phyloP scores from a whole-genome alignment of 2,113 vertebrate genomes.

The Bubo blakistoni region DNA sequence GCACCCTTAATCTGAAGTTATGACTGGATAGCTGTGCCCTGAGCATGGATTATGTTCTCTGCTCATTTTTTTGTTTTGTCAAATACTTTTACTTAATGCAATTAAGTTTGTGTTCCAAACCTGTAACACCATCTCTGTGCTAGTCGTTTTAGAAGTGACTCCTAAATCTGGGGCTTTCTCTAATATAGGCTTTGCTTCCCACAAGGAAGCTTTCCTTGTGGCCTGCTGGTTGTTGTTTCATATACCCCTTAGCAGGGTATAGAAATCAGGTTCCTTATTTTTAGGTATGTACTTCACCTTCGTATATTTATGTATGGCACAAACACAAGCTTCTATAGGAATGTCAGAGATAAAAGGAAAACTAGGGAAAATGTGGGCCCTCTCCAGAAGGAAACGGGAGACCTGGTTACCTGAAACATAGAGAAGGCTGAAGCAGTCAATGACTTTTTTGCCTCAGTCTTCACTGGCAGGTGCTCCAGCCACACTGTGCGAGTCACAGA shows the following conservation, averaged over 20 bases:
- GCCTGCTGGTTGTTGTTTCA: not conserved
- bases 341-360: not conserved
- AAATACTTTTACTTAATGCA: not conserved
- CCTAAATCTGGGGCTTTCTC: not conserved
- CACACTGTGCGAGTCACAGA: not conserved
- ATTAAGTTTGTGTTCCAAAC: not conserved
- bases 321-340: not conserved
- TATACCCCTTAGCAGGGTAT: not conserved
- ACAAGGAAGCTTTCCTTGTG: not conserved
- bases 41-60: not conserved
- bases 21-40: not conserved
- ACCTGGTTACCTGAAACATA: not conserved
- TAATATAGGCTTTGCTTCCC: not conserved
- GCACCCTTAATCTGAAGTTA: not conserved
- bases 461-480: not conserved
- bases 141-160: not conserved
- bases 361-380: not conserved
- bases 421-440: not conserved
- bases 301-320: not conserved
- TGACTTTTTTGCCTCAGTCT: not conserved
- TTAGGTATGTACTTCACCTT: not conserved
- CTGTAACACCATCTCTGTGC: not conserved
- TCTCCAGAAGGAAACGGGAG: not conserved
- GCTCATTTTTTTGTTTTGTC: not conserved
- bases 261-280: not conserved